These are phyloP conservation scores for Nemurella pictetii DNA, from an alignment of 2,888 invertebrate species.

Conservation along the genomic window DNA sequence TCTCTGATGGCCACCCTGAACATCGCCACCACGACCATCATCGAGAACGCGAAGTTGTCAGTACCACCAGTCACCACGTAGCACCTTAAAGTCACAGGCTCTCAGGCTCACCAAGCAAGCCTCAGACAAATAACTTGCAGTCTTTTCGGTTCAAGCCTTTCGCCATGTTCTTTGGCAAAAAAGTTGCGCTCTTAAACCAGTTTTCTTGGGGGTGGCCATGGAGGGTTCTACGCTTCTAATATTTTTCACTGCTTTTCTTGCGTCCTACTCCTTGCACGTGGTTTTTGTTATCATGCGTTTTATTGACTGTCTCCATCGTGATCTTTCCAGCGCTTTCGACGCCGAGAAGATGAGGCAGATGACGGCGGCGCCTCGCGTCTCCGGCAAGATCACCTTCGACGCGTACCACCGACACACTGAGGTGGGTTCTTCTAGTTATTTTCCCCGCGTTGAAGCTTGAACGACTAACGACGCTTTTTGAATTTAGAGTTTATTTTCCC, in stretches of 20 bases:
- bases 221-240: no score
- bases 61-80: background rate
- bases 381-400: background rate
- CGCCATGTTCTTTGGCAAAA: no score
- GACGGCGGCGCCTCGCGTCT: background rate
- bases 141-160: no score
- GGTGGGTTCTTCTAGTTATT: slow-evolving; percentile 17
- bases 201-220: no score
- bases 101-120: no score
- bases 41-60: background rate
- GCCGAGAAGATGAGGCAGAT: background rate
- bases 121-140: no score
- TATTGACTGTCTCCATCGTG: no score
- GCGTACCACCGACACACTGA: background rate
- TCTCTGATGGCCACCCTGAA: background rate
- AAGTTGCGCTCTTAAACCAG: no score
- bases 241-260: no score
- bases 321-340: background rate
- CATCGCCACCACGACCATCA: background rate
- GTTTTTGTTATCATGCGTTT: background rate
- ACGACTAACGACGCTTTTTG: background rate
- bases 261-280: no score
- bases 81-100: no score
- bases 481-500: background rate
- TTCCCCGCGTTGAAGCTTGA: background rate